Evolutionary conservation across 2,888 invertebrate genomes (phyloP).

Genomic region (Trissonchulus sp.): DNA sequence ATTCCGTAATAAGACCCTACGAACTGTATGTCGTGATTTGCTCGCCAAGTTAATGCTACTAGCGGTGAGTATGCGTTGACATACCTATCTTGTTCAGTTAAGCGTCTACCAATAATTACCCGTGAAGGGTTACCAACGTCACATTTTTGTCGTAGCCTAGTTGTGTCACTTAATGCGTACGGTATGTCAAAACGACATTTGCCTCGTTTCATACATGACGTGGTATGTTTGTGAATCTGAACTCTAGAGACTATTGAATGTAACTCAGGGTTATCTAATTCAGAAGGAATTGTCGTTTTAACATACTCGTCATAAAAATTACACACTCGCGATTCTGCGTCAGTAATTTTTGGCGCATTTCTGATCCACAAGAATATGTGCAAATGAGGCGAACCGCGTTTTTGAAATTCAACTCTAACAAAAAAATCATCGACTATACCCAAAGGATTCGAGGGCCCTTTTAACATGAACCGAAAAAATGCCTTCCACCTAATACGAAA

Average conservation of each 20-base stretch:
- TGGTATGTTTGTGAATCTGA: slow-evolving; percentile 14
- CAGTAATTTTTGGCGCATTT: slow-evolving; percentile 3
- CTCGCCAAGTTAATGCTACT: neutral
- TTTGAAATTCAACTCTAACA: slow-evolving; percentile 19
- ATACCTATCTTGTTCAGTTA: neutral
- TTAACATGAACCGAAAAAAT: neutral
- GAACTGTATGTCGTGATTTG: neutral
- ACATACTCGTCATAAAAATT: neutral
- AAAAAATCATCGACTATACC: neutral
- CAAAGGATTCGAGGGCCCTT: neutral
- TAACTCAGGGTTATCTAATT: neutral
- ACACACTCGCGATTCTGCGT: neutral
- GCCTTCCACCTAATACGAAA: neutral
- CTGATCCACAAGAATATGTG: slow-evolving; percentile 9
- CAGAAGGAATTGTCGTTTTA: neutral
- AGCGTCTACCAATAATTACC: neutral
- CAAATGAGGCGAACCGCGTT: slow-evolving; percentile 10
- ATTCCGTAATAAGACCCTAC: neutral
- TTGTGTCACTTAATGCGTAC: neutral
- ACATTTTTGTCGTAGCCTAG: neutral
- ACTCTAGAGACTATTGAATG: neutral
- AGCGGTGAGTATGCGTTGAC: neutral
- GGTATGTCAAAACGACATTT: slow-evolving; percentile 15
- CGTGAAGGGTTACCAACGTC: slow-evolving; percentile 4
- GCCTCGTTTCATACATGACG: neutral